A percentile compares a stretch with the other conserved stretches of the same genome.
These are phyloP conservation scores for Corvus cornix DNA, from an alignment of 2,113 vertebrate species.

Conservation along the genomic window DNA sequence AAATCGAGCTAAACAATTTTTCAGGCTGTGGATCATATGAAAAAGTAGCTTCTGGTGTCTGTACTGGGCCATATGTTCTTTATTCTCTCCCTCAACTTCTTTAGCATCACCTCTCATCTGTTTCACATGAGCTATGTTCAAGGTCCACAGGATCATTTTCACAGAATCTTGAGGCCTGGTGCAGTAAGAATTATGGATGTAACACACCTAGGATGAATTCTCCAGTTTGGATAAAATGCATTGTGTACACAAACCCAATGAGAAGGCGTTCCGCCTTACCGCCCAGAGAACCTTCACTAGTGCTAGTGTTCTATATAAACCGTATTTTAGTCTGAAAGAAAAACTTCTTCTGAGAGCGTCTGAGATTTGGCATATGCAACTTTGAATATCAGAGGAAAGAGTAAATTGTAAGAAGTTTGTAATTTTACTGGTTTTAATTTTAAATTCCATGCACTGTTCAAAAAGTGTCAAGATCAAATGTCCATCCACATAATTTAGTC, in stretches of 20 bases:
- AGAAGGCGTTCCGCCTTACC: not conserved
- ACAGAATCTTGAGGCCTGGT: not conserved
- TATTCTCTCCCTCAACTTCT: not conserved
- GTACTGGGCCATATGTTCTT: not conserved
- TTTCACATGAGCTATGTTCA: not conserved
- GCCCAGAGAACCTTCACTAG: rapidly evolving
- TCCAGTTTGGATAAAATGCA: not conserved
- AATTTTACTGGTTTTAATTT: not conserved
- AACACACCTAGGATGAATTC: not conserved
- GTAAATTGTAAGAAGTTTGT: not conserved
- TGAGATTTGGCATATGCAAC: not conserved
- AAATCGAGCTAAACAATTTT: not conserved
- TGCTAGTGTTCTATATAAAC: not conserved
- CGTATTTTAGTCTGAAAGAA: not conserved
- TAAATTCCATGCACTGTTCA: not conserved
- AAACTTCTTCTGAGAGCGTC: not conserved
- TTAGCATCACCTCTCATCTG: not conserved
- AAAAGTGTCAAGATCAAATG: not conserved
- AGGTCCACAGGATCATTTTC: not conserved
- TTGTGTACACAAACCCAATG: not conserved
- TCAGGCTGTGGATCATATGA: not conserved
- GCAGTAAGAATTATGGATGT: not conserved
- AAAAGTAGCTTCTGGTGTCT: not conserved
- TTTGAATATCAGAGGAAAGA: not conserved
- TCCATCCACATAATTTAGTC: not conserved